These are phyloP conservation scores for Oedothorax gibbosus DNA, from an alignment of 1,140 invertebrate species.

Conservation along the genomic window DNA sequence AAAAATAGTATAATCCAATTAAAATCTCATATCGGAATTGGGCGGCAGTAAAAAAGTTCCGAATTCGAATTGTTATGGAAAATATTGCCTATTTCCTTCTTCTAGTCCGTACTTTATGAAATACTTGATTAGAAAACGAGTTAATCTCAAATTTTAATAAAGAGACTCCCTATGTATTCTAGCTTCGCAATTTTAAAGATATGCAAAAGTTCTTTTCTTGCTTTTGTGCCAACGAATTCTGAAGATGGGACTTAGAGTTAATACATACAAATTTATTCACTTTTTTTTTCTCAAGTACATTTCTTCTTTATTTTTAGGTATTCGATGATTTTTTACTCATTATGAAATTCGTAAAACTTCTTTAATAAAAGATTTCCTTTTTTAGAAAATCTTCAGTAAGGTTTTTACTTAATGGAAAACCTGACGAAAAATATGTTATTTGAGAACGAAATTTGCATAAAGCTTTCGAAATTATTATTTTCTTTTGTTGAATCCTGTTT, in stretches of 20 bases:
- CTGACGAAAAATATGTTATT: constrained; percentile 15
- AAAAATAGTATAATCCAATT: constrained; percentile 24
- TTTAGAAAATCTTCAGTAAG: constrained; percentile 31
- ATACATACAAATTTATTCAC: constrained; percentile 42
- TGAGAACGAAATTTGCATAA: constrained; percentile 17
- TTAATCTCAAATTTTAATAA: constrained; percentile 36
- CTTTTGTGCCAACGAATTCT: not conserved
- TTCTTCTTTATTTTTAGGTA: constrained; percentile 25
- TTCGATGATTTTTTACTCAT: constrained; percentile 7
- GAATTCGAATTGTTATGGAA: constrained; percentile 9
- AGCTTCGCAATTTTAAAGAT: constrained; percentile 8
- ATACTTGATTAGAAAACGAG: constrained; percentile 38
- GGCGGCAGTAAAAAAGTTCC: constrained; percentile 5
- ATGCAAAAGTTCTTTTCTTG: constrained; percentile 10
- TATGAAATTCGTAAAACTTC: constrained; percentile 26
- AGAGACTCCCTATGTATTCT: not conserved
- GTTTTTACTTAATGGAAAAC: constrained; percentile 13
- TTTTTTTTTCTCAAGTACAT: constrained; percentile 18
- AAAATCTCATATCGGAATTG: constrained; percentile 23
- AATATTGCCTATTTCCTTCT: constrained; percentile 15
- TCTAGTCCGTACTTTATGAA: not conserved
- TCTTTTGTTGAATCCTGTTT: not conserved
- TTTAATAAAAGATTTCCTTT: constrained; percentile 26
- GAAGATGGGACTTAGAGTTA: not conserved
- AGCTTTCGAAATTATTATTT: not conserved